Percentiles rank a stretch among this genome's conserved stretches.
These are phyloP conservation scores for Dendrolimus houi DNA, from an alignment of 2,888 invertebrate species.

Conservation along the genomic window DNA sequence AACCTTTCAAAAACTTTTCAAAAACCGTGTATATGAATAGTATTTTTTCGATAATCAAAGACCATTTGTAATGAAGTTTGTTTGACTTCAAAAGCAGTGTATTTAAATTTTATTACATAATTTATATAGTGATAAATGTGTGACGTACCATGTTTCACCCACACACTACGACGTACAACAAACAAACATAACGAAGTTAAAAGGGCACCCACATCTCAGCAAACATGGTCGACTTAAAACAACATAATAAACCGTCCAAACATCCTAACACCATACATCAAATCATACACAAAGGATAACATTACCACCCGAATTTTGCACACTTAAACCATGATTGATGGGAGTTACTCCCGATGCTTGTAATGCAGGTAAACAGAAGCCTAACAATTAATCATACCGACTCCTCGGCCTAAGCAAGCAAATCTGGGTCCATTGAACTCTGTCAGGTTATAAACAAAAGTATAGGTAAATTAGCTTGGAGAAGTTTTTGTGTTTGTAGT, in stretches of 20 bases:
- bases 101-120: too few relatives aligned
- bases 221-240: neutral
- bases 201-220: neutral
- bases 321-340: slow-evolving; percentile 32
- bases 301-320: neutral
- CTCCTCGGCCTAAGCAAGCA: slow-evolving; percentile 20
- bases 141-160: too few relatives aligned
- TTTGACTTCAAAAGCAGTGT: too few relatives aligned
- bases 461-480: neutral
- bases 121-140: too few relatives aligned
- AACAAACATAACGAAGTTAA: neutral
- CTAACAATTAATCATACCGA: slow-evolving; percentile 23
- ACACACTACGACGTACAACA: too few relatives aligned
- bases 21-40: too few relatives aligned
- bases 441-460: neutral
- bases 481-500: too few relatives aligned
- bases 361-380: slow-evolving; percentile 22
- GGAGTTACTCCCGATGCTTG: slow-evolving; percentile 17
- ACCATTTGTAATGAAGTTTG: too few relatives aligned
- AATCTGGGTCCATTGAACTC: slow-evolving; percentile 2
- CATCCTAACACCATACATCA: neutral
- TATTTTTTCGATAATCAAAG: too few relatives aligned
- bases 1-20: too few relatives aligned
- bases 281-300: neutral
- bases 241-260: neutral